Conservation (phyloP, 2,797 vertebrate species). For the Scolopax rusticola region DNA sequence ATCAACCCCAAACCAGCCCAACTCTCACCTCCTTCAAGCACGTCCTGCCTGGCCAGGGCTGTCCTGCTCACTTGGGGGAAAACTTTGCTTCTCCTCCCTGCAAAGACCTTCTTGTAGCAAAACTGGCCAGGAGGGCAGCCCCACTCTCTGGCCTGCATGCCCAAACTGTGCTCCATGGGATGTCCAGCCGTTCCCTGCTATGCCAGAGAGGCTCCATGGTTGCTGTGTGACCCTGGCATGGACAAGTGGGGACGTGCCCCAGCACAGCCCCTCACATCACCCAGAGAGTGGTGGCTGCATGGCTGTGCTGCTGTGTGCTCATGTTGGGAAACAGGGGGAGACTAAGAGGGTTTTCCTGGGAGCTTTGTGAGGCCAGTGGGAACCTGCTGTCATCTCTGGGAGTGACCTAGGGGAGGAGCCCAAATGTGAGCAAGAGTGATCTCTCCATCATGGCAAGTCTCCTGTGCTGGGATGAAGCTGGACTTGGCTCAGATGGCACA, state of each 20-base stretch:
- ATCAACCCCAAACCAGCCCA: background rate
- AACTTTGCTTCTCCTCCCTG: background rate
- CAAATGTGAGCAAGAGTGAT: background rate
- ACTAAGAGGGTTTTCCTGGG: background rate
- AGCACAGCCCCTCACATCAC: fast-evolving
- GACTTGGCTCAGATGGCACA: background rate
- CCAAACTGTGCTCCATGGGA: background rate
- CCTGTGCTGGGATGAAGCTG: background rate
- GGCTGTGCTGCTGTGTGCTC: background rate
- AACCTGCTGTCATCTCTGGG: background rate
- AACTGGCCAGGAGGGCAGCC: background rate
- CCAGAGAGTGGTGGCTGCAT: background rate
- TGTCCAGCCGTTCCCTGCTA: background rate
- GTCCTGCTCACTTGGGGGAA: background rate
- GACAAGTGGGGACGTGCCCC: background rate
- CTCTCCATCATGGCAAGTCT: background rate
- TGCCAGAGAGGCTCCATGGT: background rate
- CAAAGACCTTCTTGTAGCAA: background rate
- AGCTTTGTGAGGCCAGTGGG: background rate
- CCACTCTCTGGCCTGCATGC: fast-evolving
- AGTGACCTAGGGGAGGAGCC: background rate
- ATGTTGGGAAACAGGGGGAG: background rate
- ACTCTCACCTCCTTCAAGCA: background rate
- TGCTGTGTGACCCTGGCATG: background rate
- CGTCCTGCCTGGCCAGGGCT: background rate